phyloP scores from a whole-genome alignment of 2,113 vertebrate genomes.

The Toxotes jaculatrix region DNA sequence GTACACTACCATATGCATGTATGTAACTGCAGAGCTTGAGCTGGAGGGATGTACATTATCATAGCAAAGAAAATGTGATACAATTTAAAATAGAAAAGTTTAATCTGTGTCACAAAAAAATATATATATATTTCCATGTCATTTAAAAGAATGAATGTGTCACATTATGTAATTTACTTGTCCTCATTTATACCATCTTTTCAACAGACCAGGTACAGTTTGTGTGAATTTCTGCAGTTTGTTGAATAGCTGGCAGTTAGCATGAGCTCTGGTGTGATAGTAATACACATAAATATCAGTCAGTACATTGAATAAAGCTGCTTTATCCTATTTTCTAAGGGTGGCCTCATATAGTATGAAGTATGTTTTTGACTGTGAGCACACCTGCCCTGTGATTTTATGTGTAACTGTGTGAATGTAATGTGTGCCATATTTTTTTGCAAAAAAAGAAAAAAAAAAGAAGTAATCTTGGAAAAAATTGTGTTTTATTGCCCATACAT shows the following conservation, averaged over 20 bases:
- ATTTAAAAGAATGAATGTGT: not conserved
- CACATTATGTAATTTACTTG: too few relatives aligned
- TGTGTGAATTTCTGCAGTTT: not conserved
- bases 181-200: not conserved
- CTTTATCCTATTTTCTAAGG: not conserved
- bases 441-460: not conserved
- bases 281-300: not conserved
- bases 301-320: not conserved
- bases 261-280: not conserved
- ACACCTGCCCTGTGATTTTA: too few relatives aligned
- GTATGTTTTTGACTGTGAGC: not conserved
- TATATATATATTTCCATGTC: too few relatives aligned
- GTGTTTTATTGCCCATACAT: not conserved
- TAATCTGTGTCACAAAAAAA: too few relatives aligned
- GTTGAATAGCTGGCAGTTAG: not conserved
- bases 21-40: not conserved
- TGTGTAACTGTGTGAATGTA: not conserved
- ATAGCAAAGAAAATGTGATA: too few relatives aligned
- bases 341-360: not conserved
- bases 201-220: not conserved
- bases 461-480: not conserved
- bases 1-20: not conserved
- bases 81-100: too few relatives aligned
- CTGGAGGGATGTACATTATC: too few relatives aligned
- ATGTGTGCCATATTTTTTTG: not conserved